Evolutionary conservation across 92 coral and sea anemone species (phyloP).

Genomic region (Isaurus tuberculatus): DNA sequence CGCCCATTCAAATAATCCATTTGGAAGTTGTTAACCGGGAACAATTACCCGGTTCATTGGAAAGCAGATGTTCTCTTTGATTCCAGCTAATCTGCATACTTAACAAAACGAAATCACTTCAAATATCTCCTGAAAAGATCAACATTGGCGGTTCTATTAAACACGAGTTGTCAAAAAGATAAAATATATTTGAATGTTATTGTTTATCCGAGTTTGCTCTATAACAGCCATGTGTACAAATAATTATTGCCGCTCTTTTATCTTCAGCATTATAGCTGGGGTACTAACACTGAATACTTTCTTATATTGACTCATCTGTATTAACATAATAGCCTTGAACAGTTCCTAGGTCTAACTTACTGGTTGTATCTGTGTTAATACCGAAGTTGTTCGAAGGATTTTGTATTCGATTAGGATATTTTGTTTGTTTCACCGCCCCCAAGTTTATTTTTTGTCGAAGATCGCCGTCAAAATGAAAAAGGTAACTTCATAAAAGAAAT

Average conservation of each 20-base stretch:
- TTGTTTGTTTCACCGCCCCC: neutral
- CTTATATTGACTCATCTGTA: constrained; percentile 42
- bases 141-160: constrained; percentile 19
- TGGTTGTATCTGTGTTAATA: too few relatives aligned
- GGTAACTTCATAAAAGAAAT: neutral
- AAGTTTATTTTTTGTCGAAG: neutral
- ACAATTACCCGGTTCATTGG: constrained; percentile 37
- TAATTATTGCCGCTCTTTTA: neutral
- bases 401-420: neutral
- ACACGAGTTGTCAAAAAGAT: constrained; percentile 11
- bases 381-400: too few relatives aligned
- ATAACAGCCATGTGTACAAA: constrained; percentile 41
- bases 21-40: constrained; percentile 25
- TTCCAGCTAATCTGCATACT: constrained; percentile 36
- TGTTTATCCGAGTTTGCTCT: neutral
- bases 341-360: neutral
- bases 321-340: neutral
- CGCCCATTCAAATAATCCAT: constrained; percentile 30
- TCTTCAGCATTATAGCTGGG: neutral
- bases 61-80: constrained; percentile 46
- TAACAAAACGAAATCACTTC: constrained; percentile 42
- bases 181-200: neutral
- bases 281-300: neutral
- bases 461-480: neutral
- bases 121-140: constrained; percentile 27